phyloP scores from a whole-genome alignment of 2,113 vertebrate genomes.

The Percopsis transmontana region DNA sequence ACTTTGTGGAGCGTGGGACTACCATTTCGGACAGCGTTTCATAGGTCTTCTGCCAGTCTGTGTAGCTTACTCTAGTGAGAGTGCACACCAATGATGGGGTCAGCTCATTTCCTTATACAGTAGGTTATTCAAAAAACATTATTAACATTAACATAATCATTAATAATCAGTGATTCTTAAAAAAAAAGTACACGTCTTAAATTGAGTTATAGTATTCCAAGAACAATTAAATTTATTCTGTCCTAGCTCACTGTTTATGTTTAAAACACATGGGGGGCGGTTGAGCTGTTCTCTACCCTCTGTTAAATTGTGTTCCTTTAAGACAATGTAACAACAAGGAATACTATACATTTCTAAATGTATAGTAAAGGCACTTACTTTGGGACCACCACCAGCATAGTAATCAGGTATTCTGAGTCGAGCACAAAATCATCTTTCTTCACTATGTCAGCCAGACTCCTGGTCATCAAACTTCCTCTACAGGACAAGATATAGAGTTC shows the following conservation, averaged over 20 bases:
- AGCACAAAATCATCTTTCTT: conserved; percentile 98
- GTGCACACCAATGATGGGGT: neutral
- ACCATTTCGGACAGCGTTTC: conserved; percentile 98
- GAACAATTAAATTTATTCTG: too few species aligned
- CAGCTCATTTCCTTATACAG: neutral
- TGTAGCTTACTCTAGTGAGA: conserved; percentile 81
- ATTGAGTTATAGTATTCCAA: too few species aligned
- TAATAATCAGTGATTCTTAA: too few species aligned
- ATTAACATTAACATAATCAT: too few species aligned
- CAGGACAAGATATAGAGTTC: neutral
- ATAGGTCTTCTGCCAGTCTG: conserved; percentile 95
- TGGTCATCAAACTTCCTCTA: conserved; percentile 95
- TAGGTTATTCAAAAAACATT: too few species aligned
- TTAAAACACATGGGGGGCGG: too few species aligned
- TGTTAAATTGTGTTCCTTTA: too few species aligned
- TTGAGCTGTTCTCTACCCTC: too few species aligned
- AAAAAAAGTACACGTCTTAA: too few species aligned
- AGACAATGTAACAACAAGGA: neutral
- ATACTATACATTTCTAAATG: neutral
- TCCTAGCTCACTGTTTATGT: too few species aligned
- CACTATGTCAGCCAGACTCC: conserved; percentile 96
- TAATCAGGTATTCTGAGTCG: conserved; percentile 96
- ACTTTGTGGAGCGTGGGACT: conserved; percentile 97
- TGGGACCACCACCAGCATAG: conserved; percentile 95
- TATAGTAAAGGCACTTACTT: conserved; percentile 85